Base-by-base conservation (phyloP, 2,888 invertebrate genomes). In the Drosophila aldrichi region DNA sequence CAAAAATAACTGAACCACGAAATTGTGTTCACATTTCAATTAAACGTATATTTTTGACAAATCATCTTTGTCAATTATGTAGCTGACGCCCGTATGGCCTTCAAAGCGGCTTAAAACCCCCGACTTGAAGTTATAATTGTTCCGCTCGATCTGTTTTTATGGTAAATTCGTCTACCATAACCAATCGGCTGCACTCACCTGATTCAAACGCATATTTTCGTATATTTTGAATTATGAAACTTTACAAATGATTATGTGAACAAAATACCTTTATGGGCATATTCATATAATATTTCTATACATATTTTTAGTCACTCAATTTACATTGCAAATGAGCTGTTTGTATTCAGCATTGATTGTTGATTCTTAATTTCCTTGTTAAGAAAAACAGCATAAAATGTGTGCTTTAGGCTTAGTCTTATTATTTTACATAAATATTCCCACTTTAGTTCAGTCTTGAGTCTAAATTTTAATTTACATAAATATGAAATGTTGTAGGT, bases 11-110 rank as follows among this genome's bases (percentile, higher is more conserved):
- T 34, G 5, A 22, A 8, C 46, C 58, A 56, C 48, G 49, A 54
- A 14, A 22, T 49, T 36, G 7, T 55, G 48, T 38, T 62, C 43
- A 64, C 75, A 61, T 60, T 71, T 74, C 48, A 67, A 64, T 69
- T 67, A 54, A 58, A 63, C 55, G 52, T 41, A 57, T 67, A 63
- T 81, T 79, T 85, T 74, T 29, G 74, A 82, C 80, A 82, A 61
- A 46, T 79, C 55, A 64, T 63, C 51, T 54, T 9, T 22, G 16
- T 41, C 54, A 62, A 64, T 74, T 64, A 25, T 57, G 25, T 25
- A 10, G 36, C 51, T 36, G 38, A 40, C 25, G 44, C 29, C 8
- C 7, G 36, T 52, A 60, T 16, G 60, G 48, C 88, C 85, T 88
- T 65, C 60, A 58, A 51, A 44, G 48, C 29, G 38, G 61, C 74